Conservation (phyloP, 2,113 vertebrate genomes). For the Triplophysa rosa region DNA sequence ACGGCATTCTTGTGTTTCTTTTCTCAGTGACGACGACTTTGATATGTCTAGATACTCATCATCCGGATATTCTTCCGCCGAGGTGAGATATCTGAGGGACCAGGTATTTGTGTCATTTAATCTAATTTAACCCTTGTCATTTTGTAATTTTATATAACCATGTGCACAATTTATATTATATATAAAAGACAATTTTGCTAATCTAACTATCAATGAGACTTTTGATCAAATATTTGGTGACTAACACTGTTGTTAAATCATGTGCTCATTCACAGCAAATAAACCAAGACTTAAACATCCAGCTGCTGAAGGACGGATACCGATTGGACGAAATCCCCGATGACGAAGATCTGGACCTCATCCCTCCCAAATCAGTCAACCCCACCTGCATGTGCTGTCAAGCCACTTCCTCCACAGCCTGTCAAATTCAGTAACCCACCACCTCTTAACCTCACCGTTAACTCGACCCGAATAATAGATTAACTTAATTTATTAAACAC, state of each 20-base stretch:
- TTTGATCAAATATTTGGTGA: background rate
- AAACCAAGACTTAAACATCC: conserved; percentile 99
- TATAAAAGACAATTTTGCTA: too few species aligned
- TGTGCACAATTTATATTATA: too few species aligned
- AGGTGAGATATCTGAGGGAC: conserved; percentile 90
- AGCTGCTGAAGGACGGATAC: conserved; percentile 98
- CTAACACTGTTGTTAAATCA: background rate
- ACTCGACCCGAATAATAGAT: conserved; percentile 32
- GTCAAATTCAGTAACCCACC: conserved; percentile 93
- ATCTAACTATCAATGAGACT: too few species aligned
- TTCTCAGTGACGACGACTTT: conserved; percentile 93
- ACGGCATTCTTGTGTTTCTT: conserved; percentile 44
- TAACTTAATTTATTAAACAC: conserved; percentile 45
- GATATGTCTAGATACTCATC: conserved; percentile 99
- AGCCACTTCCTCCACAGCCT: conserved; percentile 92
- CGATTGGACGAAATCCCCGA: conserved; percentile 97
- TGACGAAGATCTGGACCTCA: conserved; percentile 96
- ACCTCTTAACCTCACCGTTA: conserved; percentile 31
- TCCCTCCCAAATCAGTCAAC: conserved; percentile 95
- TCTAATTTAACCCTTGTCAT: background rate
- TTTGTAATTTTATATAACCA: too few species aligned
- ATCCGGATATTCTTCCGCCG: conserved; percentile 98
- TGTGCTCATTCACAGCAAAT: conserved; percentile 83
- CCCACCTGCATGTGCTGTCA: conserved; percentile 99
- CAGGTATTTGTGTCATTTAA: conserved; percentile 70